Percentiles rank a stretch among this genome's conserved stretches.
These are phyloP conservation scores for Spilosoma lubricipeda DNA, from an alignment of 2,888 invertebrate genomes.

Conservation along the genomic window DNA sequence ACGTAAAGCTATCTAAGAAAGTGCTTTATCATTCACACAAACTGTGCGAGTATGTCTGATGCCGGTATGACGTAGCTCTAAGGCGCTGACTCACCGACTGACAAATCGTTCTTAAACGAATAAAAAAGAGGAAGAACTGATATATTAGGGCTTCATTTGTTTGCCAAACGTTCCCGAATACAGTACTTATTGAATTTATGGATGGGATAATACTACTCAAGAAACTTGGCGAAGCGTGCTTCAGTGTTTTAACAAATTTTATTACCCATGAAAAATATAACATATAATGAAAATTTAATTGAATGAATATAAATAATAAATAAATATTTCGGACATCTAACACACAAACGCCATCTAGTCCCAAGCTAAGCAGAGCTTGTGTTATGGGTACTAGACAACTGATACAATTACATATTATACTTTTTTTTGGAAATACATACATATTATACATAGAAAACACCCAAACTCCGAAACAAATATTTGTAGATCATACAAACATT, in stretches of 20 bases:
- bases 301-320: not conserved
- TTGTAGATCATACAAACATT: too few relatives aligned
- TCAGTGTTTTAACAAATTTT: not conserved
- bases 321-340: too few relatives aligned
- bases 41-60: not conserved
- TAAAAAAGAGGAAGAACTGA: slow-evolving; percentile 10
- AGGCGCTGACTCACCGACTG: slow-evolving; percentile 7
- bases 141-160: slow-evolving; percentile 14
- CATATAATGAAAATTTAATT: not conserved
- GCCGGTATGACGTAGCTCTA: not conserved
- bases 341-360: too few relatives aligned
- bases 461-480: too few relatives aligned
- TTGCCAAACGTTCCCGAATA: not conserved
- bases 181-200: slow-evolving; percentile 15
- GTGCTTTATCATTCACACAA: not conserved
- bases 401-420: too few relatives aligned
- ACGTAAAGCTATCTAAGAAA: not conserved
- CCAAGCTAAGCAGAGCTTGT: too few relatives aligned
- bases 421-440: too few relatives aligned
- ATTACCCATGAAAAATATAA: not conserved
- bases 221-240: not conserved
- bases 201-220: not conserved
- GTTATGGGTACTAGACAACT: too few relatives aligned
- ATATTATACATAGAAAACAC: too few relatives aligned
- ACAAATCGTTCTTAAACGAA: slow-evolving; percentile 2